Evolutionary conservation across 2,113 vertebrate species (phyloP).

Genomic region (Laticauda laticaudata): DNA sequence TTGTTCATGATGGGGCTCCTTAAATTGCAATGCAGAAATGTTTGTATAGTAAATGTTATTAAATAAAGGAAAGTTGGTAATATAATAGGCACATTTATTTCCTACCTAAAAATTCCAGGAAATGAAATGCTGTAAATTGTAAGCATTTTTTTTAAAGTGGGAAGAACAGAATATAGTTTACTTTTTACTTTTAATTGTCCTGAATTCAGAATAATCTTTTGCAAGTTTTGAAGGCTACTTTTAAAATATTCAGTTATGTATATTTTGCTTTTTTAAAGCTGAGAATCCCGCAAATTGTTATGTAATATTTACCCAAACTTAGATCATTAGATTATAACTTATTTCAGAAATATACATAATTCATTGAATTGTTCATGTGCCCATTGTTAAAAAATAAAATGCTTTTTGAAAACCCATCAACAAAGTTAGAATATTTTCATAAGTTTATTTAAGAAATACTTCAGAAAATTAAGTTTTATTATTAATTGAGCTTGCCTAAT

Average conservation of each 20-base stretch:
- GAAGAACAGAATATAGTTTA: constrained; percentile 51
- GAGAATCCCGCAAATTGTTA: constrained; percentile 64
- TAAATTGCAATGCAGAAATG: constrained; percentile 21
- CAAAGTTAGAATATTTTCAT: neutral
- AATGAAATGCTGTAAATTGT: neutral
- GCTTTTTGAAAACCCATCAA: neutral
- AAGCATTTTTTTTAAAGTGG: constrained; percentile 30
- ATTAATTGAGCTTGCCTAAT: neutral
- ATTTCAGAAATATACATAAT: constrained; percentile 63
- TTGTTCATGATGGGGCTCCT: neutral
- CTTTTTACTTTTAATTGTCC: constrained; percentile 38
- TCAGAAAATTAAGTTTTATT: neutral
- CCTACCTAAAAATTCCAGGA: constrained; percentile 15
- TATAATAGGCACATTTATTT: constrained; percentile 57
- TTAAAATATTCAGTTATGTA: constrained; percentile 63
- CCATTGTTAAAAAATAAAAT: constrained; percentile 60
- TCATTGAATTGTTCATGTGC: constrained; percentile 52
- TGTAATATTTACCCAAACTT: constrained; percentile 64
- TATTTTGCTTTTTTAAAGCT: constrained; percentile 63
- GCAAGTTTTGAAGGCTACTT: constrained; percentile 64
- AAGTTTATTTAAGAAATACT: neutral
- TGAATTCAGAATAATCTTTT: constrained; percentile 53
- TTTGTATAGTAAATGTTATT: constrained; percentile 37
- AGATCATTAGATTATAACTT: constrained; percentile 63
- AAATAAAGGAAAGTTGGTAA: constrained; percentile 6